Base-by-base conservation (phyloP, 2,113 vertebrate genomes). In the Oenanthe oenanthe region DNA sequence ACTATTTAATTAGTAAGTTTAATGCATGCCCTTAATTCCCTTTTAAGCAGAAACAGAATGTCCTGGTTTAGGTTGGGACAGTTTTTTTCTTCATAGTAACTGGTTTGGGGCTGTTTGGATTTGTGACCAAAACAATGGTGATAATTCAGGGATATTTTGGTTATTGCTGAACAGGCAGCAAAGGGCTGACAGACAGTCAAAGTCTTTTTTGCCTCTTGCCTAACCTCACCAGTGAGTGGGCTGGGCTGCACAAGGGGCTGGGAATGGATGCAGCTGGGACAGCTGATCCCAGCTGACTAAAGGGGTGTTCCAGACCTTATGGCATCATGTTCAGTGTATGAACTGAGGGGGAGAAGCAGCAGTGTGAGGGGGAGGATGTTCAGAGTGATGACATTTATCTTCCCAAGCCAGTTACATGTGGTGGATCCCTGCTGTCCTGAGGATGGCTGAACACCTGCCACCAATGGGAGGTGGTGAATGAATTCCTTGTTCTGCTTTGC, bases 1-100 rank as follows among this genome's bases (percentile, higher is more conserved):
- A 81, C 21, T 70, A 18, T 85, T 91, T 81, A 80, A 29, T 66
- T 90, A 66, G 62, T n/a, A 54, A 93, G 62, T 22, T 86, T 17
- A 40, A 11, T 51, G 17, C 22, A 13, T 62, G 11, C 17, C 38
- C 32, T 54, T 76, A n/a, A 45, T 61, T 82, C 42, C 10, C 4
- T 42, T 65, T 34, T 51, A 88, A 93, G 54, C 42, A 58, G 62
- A 76, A 94, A 54, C 7, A 40, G 29, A 26, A 54, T 82, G n/a
- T 40, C 9, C 22, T 77, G 54, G 17, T 68, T 86, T 89, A 38
- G 45, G 6, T 21, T 67, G 19, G 54, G 6, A 74, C 9, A 34
- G 10, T 6, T 1, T 38, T 62, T 45, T n/a, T 6, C 13, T 45
- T 75, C 20, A 15, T n/a, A 47, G n/a, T 14, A 22, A 24, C 10